phyloP scores from a whole-genome alignment of 2,113 vertebrate genomes.

The Irena cyanogastra region DNA sequence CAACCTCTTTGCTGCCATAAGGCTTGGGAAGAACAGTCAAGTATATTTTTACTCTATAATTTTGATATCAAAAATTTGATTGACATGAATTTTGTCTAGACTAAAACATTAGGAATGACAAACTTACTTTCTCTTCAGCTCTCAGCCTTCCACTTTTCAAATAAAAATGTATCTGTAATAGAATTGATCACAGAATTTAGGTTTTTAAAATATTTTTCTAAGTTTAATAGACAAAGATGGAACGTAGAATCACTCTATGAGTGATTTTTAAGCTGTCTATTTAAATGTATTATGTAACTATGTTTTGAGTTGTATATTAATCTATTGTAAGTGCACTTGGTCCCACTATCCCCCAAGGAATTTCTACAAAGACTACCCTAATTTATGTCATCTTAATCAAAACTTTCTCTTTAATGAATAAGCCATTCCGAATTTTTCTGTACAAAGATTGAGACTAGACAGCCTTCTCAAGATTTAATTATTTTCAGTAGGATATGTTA shows the following conservation, averaged over 20 bases:
- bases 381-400: neutral
- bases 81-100: neutral
- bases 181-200: accelerated
- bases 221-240: neutral
- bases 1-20: neutral
- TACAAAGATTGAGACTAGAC: neutral
- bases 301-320: neutral
- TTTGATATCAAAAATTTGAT: neutral
- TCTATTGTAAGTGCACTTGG: neutral
- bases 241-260: neutral
- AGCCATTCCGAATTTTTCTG: neutral
- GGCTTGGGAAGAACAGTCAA: neutral
- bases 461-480: neutral
- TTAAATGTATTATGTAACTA: neutral
- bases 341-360: accelerated
- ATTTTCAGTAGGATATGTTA: neutral
- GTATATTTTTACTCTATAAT: neutral
- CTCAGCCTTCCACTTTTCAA: neutral
- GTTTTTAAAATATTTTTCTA: neutral
- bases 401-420: neutral
- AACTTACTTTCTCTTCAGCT: neutral
- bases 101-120: neutral
- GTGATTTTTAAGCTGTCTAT: neutral
- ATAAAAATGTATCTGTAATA: neutral
- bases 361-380: neutral